phyloP scores from a whole-genome alignment of 2,797 vertebrate genomes.

The Rhabdomys pumilio region DNA sequence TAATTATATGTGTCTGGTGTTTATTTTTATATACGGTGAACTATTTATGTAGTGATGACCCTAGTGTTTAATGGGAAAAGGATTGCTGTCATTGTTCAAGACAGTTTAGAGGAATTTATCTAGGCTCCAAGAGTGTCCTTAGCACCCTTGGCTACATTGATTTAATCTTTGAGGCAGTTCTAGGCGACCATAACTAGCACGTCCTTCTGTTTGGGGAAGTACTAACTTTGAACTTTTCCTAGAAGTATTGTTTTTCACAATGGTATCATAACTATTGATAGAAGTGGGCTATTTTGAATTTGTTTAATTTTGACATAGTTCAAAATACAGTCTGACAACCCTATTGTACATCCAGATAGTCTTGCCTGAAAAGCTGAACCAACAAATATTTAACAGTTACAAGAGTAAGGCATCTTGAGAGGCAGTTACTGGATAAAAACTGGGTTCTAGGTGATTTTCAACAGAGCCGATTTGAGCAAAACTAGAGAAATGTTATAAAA shows the following conservation, averaged over 20 bases:
- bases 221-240: conserved; percentile 47
- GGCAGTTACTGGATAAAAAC: conserved; percentile 79
- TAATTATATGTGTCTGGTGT: conserved; percentile 1
- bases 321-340: not conserved
- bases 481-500: conserved; percentile 81
- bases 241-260: conserved; percentile 27
- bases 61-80: not conserved
- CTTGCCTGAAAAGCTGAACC: conserved; percentile 76
- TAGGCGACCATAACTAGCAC: not conserved
- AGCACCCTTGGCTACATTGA: not conserved
- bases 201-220: not conserved
- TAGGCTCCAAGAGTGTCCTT: not conserved
- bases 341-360: conserved; percentile 65
- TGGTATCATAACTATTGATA: not conserved
- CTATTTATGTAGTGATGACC: conserved; percentile 26
- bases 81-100: not conserved
- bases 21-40: conserved; percentile 39
- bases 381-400: conserved; percentile 78
- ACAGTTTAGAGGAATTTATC: conserved; percentile 9
- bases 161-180: conserved; percentile 7
- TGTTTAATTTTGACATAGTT: conserved; percentile 70
- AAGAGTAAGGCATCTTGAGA: conserved; percentile 78
- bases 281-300: conserved; percentile 63
- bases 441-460: conserved; percentile 83
- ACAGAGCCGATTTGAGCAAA: conserved; percentile 82